These are phyloP conservation scores for Alentia gelatinosa DNA, from an alignment of 2,888 invertebrate genomes.

Conservation along the genomic window DNA sequence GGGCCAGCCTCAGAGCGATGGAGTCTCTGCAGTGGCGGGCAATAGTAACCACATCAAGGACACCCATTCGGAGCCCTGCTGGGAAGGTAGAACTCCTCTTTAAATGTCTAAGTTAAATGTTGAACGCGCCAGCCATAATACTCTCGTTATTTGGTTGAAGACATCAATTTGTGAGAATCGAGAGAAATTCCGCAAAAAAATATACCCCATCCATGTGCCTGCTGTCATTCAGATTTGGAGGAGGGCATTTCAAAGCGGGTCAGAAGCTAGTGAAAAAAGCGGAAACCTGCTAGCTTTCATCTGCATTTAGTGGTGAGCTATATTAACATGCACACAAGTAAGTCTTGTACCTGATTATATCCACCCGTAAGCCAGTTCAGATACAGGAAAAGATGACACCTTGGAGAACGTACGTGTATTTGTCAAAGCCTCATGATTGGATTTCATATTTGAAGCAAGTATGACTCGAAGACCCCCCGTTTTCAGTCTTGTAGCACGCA, in stretches of 20 bases:
- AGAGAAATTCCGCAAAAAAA: too few relatives aligned
- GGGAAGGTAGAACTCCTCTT: neutral
- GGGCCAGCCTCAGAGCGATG: neutral
- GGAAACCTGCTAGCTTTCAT: neutral
- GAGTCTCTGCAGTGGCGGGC: neutral
- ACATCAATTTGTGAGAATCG: too few relatives aligned
- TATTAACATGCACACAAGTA: neutral
- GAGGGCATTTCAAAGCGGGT: too few relatives aligned
- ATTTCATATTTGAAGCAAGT: constrained; percentile 2
- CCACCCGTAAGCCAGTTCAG: neutral
- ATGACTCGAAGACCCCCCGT: neutral
- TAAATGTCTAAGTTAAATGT: neutral
- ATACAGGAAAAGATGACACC: neutral
- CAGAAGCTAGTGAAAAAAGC: too few relatives aligned
- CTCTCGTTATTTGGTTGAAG: neutral
- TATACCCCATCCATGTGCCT: too few relatives aligned
- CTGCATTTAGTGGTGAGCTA: neutral
- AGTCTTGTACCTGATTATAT: neutral
- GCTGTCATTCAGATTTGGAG: too few relatives aligned
- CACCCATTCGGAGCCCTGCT: neutral
- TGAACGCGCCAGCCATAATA: neutral
- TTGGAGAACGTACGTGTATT: neutral
- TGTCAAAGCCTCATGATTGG: neutral
- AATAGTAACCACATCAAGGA: neutral
- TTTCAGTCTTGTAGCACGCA: constrained; percentile 13